Evolutionary conservation across 1,140 invertebrate genomes (phyloP).

Genomic region (Pemphigus obesinymphae): DNA sequence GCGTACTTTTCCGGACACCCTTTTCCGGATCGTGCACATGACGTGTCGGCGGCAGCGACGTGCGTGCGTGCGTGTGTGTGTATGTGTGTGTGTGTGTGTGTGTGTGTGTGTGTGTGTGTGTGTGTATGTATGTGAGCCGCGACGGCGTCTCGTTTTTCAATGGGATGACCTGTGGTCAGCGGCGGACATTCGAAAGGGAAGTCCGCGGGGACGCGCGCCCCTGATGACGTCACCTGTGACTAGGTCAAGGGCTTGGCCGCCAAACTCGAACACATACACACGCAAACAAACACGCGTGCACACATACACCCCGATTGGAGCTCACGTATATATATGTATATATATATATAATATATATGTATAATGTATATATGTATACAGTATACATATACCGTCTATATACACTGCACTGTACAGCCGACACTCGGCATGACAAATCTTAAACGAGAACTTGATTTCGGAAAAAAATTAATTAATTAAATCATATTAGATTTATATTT

Average conservation of each 20-base stretch:
- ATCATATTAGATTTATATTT: too few species aligned
- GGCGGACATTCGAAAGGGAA: background rate
- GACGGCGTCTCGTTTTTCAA: slow-evolving; percentile 25
- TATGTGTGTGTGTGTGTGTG: background rate
- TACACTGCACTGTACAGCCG: too few species aligned
- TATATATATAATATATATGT: background rate
- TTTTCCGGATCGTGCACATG: background rate
- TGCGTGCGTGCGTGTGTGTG: background rate
- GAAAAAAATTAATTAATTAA: too few species aligned
- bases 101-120: background rate
- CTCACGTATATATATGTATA: too few species aligned
- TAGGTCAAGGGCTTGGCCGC: slow-evolving; percentile 28
- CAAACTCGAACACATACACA: background rate
- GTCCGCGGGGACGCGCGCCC: slow-evolving; percentile 22
- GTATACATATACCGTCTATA: too few species aligned
- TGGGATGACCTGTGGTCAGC: slow-evolving; percentile 18
- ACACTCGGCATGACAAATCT: too few species aligned
- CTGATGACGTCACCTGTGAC: slow-evolving; percentile 39
- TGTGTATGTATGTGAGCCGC: background rate
- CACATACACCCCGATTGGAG: background rate
- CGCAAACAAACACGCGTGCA: background rate
- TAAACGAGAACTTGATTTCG: too few species aligned
- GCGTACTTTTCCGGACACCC: background rate
- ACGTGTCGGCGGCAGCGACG: background rate
- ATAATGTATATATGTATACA: too few species aligned